Base-by-base conservation (phyloP, 1,140 invertebrate species). In the Trissolcus basalis region DNA sequence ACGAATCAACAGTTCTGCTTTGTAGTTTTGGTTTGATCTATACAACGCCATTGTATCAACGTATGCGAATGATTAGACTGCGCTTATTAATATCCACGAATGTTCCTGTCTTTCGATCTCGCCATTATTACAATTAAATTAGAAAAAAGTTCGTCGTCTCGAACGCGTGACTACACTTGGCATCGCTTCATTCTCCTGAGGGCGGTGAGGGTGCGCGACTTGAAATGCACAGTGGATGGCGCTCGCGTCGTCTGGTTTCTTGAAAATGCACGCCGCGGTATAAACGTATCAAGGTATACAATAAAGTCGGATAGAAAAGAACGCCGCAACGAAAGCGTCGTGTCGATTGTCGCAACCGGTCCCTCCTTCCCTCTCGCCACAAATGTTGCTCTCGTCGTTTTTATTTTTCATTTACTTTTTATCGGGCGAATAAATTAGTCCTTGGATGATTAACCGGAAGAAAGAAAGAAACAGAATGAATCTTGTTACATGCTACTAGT, bases 91-190 rank as follows among this genome's bases (percentile, higher is more conserved):
- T 50, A 58, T 4, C 11, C 35, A 47, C 27, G 35, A 39, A 16
- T 51, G 16, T 33, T 53, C 39, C 50, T 80, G 78, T 82, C 72
- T 83, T 86, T 85, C 79, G 77, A 72, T 82, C 81, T 80, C 39
- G 16, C 81, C 77, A 49, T 43, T 12, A 55, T 54, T 44, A 56
- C 54, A 60, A 58, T 81, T 83, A 70, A 82, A 82, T 85, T 80
- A 84, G 82, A 87, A 87, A 87, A 88, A 88, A 88, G 80, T 72
- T 85, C 65, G 78, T 82, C 59, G 77, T 85, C 78, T 78, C 73
- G 84, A 85, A 83, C 81, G 82, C 82, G 68, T 74, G 79, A 83
- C 70, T 81, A 49, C 50, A 15, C 61, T 80, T 63, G 79, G 70
- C 82, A 80, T 75, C 80, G 81, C 76, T 44, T 19, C 15, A 27